Percentiles rank a stretch among this genome's conserved stretches.
These are phyloP conservation scores for Polyommatus iphigenia DNA, from an alignment of 2,888 invertebrate species.

Conservation along the genomic window DNA sequence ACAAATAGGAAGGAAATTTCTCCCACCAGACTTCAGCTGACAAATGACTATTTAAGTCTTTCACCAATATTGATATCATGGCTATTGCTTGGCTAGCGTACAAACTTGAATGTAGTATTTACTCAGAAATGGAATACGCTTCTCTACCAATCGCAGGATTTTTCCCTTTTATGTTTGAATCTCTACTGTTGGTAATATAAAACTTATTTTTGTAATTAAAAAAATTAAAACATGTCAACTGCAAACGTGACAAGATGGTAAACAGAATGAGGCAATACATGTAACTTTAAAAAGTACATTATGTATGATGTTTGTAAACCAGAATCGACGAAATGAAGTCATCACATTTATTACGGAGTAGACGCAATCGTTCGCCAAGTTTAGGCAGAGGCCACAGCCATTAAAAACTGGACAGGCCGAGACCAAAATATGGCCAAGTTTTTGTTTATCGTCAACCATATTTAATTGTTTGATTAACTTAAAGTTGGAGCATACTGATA, in stretches of 20 bases:
- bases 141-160: too few species aligned
- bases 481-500: too few species aligned
- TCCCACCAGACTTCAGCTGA: too few species aligned
- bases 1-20: too few species aligned
- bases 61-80: too few species aligned
- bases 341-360: slow-evolving; percentile 11
- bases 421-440: neutral
- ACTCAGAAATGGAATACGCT: too few species aligned
- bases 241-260: neutral
- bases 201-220: neutral
- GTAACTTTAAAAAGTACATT: neutral
- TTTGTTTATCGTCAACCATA: too few species aligned
- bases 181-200: neutral
- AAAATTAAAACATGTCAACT: neutral
- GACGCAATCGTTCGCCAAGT: slow-evolving; percentile 12
- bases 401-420: neutral
- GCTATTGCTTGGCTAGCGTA: too few species aligned
- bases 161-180: too few species aligned
- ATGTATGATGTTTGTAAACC: neutral
- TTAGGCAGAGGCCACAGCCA: neutral
- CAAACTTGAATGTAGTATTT: too few species aligned
- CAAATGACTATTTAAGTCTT: too few species aligned
- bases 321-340: slow-evolving; percentile 6
- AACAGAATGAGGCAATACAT: neutral
- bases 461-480: too few species aligned